Evolutionary conservation across 1,140 invertebrate species (phyloP), one percentile per base, ranked within the genome.

Genomic region (Hestina assimilis): DNA sequence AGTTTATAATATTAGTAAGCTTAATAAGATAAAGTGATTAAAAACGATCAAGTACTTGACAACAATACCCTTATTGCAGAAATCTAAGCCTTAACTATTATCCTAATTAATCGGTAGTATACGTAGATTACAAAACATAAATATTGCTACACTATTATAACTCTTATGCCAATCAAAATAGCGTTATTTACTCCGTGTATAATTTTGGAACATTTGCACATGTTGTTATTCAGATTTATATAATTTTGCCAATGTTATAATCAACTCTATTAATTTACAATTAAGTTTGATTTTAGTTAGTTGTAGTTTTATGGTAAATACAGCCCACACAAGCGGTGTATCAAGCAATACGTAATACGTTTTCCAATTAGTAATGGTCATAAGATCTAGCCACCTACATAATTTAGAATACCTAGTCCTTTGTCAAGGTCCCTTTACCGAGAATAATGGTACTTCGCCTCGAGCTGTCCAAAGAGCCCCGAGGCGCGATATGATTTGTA

Each of bases 341-440:
- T 63, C 43, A 54, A 60, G 56, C 47, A 43, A 54, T 41, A 43
- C 52, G 60, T 54, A 64, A 67, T 67, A 56, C 46, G 61, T 67
- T 67, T 58, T 51, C 57, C 57, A 48, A 67, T 67, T 67, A 67
- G 65, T 47, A 57, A 63, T 54, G 57, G 65, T 41, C 60, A 58
- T 60, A 63, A 60, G 57, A 63, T 58, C 43, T 59, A 56, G 52
- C 60, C 63, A 57, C 56, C 56, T 57, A 57, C 64, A 56, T 59
- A 51, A 66, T 46, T 41, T 59, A 54, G 46, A 50, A 47, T 58
- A 48, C 50, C 57, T 52, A 55, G 60, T 59, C 59, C 38, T 66
- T 62, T 52, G 46, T 53, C 60, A 63, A 66, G 51, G 60, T 59
- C 46, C 23, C 21, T 31, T 40, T 61, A 47, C 42, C 42, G 14